Conservation (phyloP, 1,140 invertebrate genomes). For the Drosophila lini region DNA sequence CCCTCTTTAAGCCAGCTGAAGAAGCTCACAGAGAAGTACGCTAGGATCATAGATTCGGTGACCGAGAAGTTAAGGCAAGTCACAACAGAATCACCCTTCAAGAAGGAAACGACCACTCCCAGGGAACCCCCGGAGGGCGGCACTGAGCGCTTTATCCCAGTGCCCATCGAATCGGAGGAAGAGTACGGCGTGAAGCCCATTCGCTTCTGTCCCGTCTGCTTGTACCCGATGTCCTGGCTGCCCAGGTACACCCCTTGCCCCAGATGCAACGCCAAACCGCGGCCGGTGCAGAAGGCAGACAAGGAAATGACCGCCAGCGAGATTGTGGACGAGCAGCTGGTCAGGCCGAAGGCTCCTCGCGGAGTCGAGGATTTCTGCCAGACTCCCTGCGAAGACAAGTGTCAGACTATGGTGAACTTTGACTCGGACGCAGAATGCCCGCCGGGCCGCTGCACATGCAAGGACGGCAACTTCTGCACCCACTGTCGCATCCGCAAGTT, state of each 20-base stretch:
- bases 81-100: neutral
- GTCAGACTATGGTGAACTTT: neutral
- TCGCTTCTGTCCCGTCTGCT: constrained; percentile 63
- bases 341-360: neutral
- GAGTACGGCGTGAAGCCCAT: constrained; percentile 36
- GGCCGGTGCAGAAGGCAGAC: constrained; percentile 12
- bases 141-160: constrained; percentile 28
- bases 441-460: constrained; percentile 60
- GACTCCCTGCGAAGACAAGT: constrained; percentile 26
- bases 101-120: no score
- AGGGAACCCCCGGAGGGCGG: no score
- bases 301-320: constrained; percentile 29
- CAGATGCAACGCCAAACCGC: constrained; percentile 42
- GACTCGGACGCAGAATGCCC: constrained; percentile 2
- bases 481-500: constrained; percentile 68
- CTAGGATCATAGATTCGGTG: constrained; percentile 21
- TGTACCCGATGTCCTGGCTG: constrained; percentile 64
- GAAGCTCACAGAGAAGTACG: constrained; percentile 18
- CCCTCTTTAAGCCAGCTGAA: neutral
- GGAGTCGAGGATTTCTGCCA: constrained; percentile 16
- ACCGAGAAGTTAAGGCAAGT: neutral
- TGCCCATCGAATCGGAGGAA: constrained; percentile 28
- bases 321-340: constrained; percentile 44
- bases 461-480: constrained; percentile 43
- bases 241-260: constrained; percentile 56